Evolutionary conservation across 1,140 invertebrate species (phyloP).

Genomic region (Eumeta japonica): DNA sequence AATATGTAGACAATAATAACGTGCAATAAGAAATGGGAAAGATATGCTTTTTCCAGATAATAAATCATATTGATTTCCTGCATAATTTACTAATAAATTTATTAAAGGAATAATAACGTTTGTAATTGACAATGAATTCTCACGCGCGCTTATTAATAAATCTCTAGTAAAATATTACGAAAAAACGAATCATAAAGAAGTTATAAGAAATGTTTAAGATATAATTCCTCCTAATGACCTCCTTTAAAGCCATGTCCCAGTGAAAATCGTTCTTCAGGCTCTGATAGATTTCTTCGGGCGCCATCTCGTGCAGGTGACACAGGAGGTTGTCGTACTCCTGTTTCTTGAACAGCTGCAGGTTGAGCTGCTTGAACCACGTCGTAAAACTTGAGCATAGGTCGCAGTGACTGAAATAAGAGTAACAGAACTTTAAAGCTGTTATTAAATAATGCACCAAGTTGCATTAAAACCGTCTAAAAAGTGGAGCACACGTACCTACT

Average conservation of each 20-base stretch:
- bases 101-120: too few species aligned
- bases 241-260: conserved; percentile 51
- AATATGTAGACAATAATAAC: too few species aligned
- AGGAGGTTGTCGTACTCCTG: conserved; percentile 47
- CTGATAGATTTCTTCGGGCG: conserved; percentile 23
- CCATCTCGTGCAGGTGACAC: conserved; percentile 36
- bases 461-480: neutral
- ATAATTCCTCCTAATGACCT: too few species aligned
- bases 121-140: too few species aligned
- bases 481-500: conserved; percentile 35
- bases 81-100: too few species aligned
- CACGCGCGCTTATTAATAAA: too few species aligned
- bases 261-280: conserved; percentile 46
- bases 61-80: too few species aligned
- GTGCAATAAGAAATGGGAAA: too few species aligned
- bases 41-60: too few species aligned
- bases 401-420: conserved; percentile 26
- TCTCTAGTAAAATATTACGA: too few species aligned
- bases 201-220: too few species aligned
- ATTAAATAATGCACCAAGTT: conserved; percentile 1
- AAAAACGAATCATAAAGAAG: too few species aligned
- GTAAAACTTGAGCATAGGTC: conserved; percentile 37
- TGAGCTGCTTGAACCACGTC: conserved; percentile 51
- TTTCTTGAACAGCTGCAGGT: conserved; percentile 50
- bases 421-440: neutral